Evolutionary conservation across 1,140 invertebrate species (phyloP), one percentile per base, ranked within the genome.

Genomic region (Drosophila littoralis): DNA sequence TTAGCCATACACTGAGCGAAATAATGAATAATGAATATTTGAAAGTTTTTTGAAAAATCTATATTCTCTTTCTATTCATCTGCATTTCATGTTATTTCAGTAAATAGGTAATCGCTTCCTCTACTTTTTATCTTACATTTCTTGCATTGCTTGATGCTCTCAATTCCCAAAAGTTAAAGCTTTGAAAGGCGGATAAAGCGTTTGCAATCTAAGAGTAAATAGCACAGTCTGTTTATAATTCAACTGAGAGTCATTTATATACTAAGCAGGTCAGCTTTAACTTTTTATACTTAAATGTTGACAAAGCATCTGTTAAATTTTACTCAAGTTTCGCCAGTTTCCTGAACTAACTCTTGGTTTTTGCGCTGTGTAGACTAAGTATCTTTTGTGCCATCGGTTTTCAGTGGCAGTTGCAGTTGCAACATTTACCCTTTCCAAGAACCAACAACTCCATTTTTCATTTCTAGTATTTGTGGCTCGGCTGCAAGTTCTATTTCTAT

Each of bases 1-100:
- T 50, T n/a, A 28, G 32, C 7, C 51, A 28, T 28, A 66, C 69
- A 72, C 69, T 66, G 61, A 65, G 28, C 60, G 6, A 51, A 71
- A 57, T 52, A 15, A 45, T 28, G 22, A 28, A 28, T 28, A 36
- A 6, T 6, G 7, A 15, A 2, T 12, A 28, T 1, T 28, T 12
- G 1, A 9, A 9, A 22, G 45, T 9, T 12, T 48, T 48, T 12
- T 28, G 22, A 28, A 28, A 28, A 28, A 28, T 48, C 17, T 28
- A 28, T 48, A 15, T 45, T 15, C 7, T 13, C 15, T 43, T 13
- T 6, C n/a, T 13, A 43, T 43, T 6, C 6, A 43, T 43, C n/a
- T 6, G 13, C 40, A 42, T 13, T 28, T 28, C 22, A 28, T 5
- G 22, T 28, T 22, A 5, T 28, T 28, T 5, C 4, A 5, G 4